phyloP scores from a whole-genome alignment of 2,113 vertebrate genomes.

The Phocoena sinus region DNA sequence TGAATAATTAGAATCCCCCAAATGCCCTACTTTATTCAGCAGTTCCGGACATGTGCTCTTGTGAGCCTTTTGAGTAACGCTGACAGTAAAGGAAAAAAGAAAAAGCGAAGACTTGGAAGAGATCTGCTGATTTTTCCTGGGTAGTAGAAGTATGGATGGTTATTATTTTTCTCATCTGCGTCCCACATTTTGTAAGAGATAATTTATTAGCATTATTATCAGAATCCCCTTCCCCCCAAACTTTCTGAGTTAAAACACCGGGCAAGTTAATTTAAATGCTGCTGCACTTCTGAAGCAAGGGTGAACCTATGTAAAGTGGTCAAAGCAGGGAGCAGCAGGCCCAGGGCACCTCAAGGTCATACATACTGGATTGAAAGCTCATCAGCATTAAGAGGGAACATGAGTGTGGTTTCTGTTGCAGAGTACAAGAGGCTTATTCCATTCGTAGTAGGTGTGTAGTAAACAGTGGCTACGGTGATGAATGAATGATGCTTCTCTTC shows the following conservation, averaged over 20 bases:
- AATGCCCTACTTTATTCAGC: not conserved
- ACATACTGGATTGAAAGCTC: not conserved
- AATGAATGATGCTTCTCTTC: not conserved
- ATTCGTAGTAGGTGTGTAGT: not conserved
- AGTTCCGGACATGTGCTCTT: not conserved
- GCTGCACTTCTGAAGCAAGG: not conserved
- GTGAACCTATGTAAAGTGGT: not conserved
- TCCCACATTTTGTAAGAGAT: not conserved
- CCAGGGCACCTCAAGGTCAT: not conserved
- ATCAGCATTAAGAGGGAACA: not conserved
- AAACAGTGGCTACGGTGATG: not conserved
- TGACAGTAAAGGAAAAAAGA: not conserved
- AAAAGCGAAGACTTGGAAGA: not conserved
- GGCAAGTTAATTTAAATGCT: not conserved
- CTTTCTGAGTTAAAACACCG: not conserved
- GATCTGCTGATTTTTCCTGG: not conserved
- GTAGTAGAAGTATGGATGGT: not conserved
- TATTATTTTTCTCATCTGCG: not conserved
- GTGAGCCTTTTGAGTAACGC: not conserved
- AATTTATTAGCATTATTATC: not conserved
- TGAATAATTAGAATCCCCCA: not conserved
- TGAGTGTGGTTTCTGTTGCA: not conserved
- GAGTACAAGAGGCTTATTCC: not conserved
- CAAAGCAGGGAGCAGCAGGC: not conserved
- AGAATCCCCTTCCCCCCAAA: not conserved